Base-by-base conservation (phyloP, 2,888 invertebrate species). In the Ophioninae sp. region DNA sequence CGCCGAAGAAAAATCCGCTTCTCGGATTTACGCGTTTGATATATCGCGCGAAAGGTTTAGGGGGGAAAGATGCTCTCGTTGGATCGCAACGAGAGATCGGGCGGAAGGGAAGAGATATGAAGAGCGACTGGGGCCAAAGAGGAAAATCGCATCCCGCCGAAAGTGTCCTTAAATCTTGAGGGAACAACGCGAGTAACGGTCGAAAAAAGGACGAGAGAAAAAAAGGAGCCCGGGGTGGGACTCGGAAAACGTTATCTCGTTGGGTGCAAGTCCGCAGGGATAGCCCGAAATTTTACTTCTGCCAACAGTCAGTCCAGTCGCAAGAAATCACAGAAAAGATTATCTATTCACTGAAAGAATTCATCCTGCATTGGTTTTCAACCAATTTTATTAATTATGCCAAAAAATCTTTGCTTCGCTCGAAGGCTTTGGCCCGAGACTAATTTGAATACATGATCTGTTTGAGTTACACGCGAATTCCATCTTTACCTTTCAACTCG, bases 131-230 rank as follows among this genome's bases (percentile, higher is more conserved):
- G 69, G 65, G 67, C 22, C 67, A 58, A 64, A 39, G 75, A 56
- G 68, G 59, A 75, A 75, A 64, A 73, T 68, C 68, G 71, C 77
- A 73, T 74, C 44, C 41, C 73, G 78, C 39, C 80, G 44, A 77
- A 69, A 74, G 77, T 72, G 77, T 81, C 81, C 78, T 78, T 83
- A 83, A 83, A 83, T 83, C 83, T 81, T 71, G 39, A 39, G 80
- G 69, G 73, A 77, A 76, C 72, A 68, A 71, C 71, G 72, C 63
- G 61, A 67, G 69, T 51, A 22, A 78, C 41, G 73, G n/a, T 41
- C 17, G 58, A 59, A 67, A 65, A 76, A 71, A 78, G 61, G 20
- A 51, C 8, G 30, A 30, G 76, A 44, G 61, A 77, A 58, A 68
- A 61, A 13, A 76, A 67, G 22, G n/a, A 22, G 56, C 37, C 59